Base-by-base conservation (phyloP, 2,113 vertebrate species). In the Silurus asotus region DNA sequence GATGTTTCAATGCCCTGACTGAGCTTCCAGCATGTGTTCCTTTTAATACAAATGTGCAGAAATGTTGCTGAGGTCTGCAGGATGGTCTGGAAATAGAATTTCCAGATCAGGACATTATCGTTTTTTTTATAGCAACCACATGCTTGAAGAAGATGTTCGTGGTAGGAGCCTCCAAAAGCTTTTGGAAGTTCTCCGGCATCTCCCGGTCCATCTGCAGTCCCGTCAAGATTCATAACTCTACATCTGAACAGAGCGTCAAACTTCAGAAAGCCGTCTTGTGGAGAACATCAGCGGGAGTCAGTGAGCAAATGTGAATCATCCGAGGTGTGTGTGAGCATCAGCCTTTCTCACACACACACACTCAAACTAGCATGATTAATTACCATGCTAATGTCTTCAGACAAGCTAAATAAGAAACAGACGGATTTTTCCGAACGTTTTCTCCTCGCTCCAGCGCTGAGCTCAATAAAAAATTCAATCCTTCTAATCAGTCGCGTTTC, bases 401-500 rank as follows among this genome's bases (percentile, higher is more conserved):
- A 91, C 91, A 90, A 78, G 69, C 70, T 78, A 61, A 87, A 91
- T 90, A 87, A 90, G 72, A 91, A 87, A 90, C 81, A 88, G 82
- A 48, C 3, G 62, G 53, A 72, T 75, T 37, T 37, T 37, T 37
- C 37, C 37, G 37, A 37, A 37, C 37, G 37, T 37, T 37, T 37
- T 37, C 37, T 37, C 37, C 37, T 37, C 37, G 37, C 37, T 37
- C 37, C 37, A 37, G 37, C 37, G 37, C 37, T 37, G 2, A 37
- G 3, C 37, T 37, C 37, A 37, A 91, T 88, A 90, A 87, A 88
- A 92, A 93, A 92, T 92, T 93, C 92, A 92, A 92, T 93, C 94
- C 94, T 93, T 95, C 95, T 95, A 91, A 94, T 95, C 93, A 90
- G 89, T 8, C 92, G 88, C 93, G 94, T 94, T 93, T 93, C 91